These are phyloP conservation scores for Erpetoichthys calabaricus DNA, from an alignment of 2,797 vertebrate genomes.

Conservation along the genomic window DNA sequence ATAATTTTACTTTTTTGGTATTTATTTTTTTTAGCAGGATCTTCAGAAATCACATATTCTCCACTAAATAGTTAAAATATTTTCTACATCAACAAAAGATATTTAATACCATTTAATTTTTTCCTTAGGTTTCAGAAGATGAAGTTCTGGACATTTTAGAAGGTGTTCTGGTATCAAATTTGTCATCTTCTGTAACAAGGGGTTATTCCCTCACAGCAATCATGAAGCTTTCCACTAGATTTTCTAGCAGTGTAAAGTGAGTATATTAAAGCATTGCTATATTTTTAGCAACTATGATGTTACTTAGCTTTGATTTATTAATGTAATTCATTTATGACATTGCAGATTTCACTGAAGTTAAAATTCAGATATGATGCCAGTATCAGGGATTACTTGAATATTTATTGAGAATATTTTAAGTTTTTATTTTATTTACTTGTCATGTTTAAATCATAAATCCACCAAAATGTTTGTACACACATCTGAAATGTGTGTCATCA, in stretches of 20 bases:
- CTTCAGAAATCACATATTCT: neutral
- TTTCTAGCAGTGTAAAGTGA: slow-evolving; percentile 86
- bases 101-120: neutral
- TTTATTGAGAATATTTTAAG: too few relatives aligned
- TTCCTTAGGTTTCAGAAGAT: slow-evolving; percentile 80
- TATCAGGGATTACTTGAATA: too few relatives aligned
- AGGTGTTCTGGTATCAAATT: slow-evolving; percentile 84
- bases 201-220: slow-evolving; percentile 93
- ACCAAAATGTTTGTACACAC: too few relatives aligned
- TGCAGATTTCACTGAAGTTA: too few relatives aligned
- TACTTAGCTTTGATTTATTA: too few relatives aligned
- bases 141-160: slow-evolving; percentile 96
- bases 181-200: slow-evolving; percentile 85
- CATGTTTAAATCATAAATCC: too few relatives aligned
- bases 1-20: neutral
- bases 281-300: too few relatives aligned
- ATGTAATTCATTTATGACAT: too few relatives aligned
- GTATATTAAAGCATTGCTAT: slow-evolving; percentile 21
- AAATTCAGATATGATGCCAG: too few relatives aligned
- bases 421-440: too few relatives aligned
- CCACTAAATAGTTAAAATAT: neutral
- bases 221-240: slow-evolving; percentile 96
- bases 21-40: neutral
- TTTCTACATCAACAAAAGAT: neutral
- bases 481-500: too few relatives aligned